These are phyloP conservation scores for Papilio xuthus DNA, from an alignment of 1,140 invertebrate species.

Conservation along the genomic window DNA sequence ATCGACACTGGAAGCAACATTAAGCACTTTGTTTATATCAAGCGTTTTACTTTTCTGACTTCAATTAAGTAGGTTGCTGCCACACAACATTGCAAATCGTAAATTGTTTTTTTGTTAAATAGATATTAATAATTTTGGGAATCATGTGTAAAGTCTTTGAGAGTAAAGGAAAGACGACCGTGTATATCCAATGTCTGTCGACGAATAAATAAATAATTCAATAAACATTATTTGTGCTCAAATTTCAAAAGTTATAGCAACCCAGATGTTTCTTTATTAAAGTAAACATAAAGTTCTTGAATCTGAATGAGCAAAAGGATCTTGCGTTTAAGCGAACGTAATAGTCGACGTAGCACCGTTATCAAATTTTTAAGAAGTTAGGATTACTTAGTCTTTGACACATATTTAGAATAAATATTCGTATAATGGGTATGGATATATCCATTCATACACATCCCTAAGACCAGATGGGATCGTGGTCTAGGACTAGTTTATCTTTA, in stretches of 20 bases:
- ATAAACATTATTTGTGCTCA: neutral
- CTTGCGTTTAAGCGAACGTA: neutral
- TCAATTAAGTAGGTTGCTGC: neutral
- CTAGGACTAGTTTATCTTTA: too few relatives aligned
- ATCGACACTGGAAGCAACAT: slow-evolving; percentile 4
- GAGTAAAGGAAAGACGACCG: neutral
- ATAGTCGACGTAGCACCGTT: neutral
- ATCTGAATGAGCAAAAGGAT: neutral
- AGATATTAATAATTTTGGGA: neutral
- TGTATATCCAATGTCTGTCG: neutral
- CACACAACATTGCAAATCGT: neutral
- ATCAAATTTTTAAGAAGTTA: too few relatives aligned
- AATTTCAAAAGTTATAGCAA: neutral
- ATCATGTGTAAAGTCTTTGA: neutral
- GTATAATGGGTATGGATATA: too few relatives aligned
- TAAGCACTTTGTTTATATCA: slow-evolving; percentile 6
- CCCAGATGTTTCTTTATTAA: neutral
- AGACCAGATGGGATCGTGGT: too few relatives aligned
- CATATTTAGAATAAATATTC: too few relatives aligned
- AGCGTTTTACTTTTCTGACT: neutral
- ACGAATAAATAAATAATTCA: neutral
- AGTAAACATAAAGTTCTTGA: neutral
- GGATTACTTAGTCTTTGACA: too few relatives aligned
- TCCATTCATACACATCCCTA: too few relatives aligned
- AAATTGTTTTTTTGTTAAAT: neutral